A percentile compares a stretch with the other conserved stretches of the same genome.
Conservation (phyloP, 2,113 vertebrate species). For the Seriola rivoliana region DNA sequence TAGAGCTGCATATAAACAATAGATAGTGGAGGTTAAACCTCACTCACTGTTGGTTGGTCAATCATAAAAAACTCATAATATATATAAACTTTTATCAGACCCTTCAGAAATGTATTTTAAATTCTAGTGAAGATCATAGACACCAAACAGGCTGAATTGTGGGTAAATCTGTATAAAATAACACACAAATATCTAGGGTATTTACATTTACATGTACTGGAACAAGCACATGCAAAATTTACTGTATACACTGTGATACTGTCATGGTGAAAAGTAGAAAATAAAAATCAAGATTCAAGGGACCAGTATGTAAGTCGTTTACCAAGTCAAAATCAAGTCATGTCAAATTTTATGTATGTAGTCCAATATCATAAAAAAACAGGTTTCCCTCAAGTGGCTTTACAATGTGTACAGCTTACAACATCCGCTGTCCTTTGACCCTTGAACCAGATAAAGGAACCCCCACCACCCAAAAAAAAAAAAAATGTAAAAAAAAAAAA, state of each 20-base stretch:
- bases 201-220: neutral
- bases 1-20: conserved; percentile 78
- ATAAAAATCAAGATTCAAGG: too few relatives aligned
- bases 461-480: too few relatives aligned
- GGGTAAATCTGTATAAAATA: neutral
- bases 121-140: neutral
- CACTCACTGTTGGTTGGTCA: neutral
- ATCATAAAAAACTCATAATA: neutral
- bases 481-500: too few relatives aligned
- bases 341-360: too few relatives aligned
- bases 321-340: neutral
- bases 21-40: neutral
- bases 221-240: neutral
- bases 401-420: neutral
- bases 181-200: neutral
- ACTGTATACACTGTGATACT: too few relatives aligned
- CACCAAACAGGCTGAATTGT: neutral
- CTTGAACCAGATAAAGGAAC: neutral
- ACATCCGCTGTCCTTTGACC: neutral
- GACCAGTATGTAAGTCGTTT: neutral
- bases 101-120: neutral
- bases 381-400: neutral
- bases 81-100: neutral
- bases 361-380: neutral
- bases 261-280: neutral